Evolutionary conservation across 1,140 invertebrate genomes (phyloP).

Genomic region (Eufriesea mexicana): DNA sequence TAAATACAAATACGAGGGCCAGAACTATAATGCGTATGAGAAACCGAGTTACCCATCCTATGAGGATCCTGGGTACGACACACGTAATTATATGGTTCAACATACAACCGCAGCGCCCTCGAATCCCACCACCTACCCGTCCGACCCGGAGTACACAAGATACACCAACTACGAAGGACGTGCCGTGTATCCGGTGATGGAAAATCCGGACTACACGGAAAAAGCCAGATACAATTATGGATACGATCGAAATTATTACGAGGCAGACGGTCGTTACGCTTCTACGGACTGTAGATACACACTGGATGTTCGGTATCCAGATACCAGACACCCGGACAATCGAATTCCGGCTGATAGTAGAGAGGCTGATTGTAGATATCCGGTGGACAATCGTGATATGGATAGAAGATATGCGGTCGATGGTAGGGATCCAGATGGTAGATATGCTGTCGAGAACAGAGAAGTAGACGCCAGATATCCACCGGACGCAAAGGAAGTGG

Average conservation of each 20-base stretch:
- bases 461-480: conserved; percentile 53
- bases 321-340: conserved; percentile 67
- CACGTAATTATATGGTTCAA: conserved; percentile 67
- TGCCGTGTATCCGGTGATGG: conserved; percentile 65
- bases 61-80: conserved; percentile 71
- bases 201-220: conserved; percentile 66
- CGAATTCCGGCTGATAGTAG: conserved; percentile 50
- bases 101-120: conserved; percentile 56
- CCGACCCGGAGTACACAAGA: conserved; percentile 72
- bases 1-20: conserved; percentile 77
- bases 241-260: conserved; percentile 75
- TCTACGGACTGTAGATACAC: conserved; percentile 60
- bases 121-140: conserved; percentile 59
- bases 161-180: conserved; percentile 75
- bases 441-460: conserved; percentile 64
- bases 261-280: conserved; percentile 69
- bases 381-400: conserved; percentile 62
- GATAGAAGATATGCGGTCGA: conserved; percentile 67
- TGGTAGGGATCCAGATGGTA: conserved; percentile 62
- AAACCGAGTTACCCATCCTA: conserved; percentile 67
- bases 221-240: conserved; percentile 75
- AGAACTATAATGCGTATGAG: conserved; percentile 69
- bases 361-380: conserved; percentile 69
- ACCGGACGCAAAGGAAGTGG: conserved; percentile 57
- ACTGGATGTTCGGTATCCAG: conserved; percentile 66